Conservation (phyloP, 2,888 invertebrate genomes). For the Melolontha melolontha region DNA sequence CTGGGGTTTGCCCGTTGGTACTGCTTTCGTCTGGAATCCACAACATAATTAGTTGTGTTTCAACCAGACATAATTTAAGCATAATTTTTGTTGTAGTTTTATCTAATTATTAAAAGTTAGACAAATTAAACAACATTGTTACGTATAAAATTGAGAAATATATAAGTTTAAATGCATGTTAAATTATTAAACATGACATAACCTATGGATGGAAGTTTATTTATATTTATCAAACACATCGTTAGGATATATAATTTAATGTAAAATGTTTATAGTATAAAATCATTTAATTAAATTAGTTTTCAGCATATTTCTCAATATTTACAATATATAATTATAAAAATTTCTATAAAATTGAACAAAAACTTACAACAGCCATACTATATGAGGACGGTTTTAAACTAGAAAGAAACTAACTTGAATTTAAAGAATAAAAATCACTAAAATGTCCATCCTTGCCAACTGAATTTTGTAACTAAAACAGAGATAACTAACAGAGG, state of each 20-base stretch:
- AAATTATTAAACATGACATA: conserved; percentile 2
- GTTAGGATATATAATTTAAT: background rate
- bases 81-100: background rate
- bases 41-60: conserved; percentile 67
- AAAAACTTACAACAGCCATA: conserved; percentile 29
- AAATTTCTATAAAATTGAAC: background rate
- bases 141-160: background rate
- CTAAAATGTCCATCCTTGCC: too few relatives aligned
- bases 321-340: background rate
- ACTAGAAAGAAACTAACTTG: background rate
- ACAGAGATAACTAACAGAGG: too few relatives aligned
- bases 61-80: conserved; percentile 59
- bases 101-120: background rate
- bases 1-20: conserved; percentile 66
- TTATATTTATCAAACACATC: conserved; percentile 9
- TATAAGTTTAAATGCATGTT: background rate
- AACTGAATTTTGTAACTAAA: too few relatives aligned
- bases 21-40: conserved; percentile 68
- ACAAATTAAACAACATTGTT: background rate
- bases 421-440: too few relatives aligned
- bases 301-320: conserved; percentile 2
- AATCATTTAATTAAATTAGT: background rate
- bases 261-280: background rate
- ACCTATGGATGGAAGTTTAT: background rate
- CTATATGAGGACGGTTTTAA: background rate